Percentiles rank a stretch among this genome's conserved stretches.
phyloP scores from a whole-genome alignment of 2,888 invertebrate genomes.

The Rhagonycha fulva region DNA sequence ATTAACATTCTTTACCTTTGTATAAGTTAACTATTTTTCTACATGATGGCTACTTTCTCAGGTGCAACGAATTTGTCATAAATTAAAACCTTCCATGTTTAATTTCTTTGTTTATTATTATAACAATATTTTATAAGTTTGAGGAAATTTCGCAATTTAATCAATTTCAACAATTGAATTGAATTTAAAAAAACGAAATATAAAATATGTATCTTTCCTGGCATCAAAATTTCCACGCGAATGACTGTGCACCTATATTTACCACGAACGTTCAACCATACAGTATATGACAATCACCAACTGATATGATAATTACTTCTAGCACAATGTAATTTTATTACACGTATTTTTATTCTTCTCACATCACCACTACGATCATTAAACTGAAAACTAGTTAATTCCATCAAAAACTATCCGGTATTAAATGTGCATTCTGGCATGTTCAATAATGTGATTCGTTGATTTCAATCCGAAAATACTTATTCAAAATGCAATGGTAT shows the following conservation, averaged over 20 bases:
- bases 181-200: constrained; percentile 17
- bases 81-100: not conserved
- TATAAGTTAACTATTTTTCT: not conserved
- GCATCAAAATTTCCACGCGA: constrained; percentile 32
- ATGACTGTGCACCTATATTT: constrained; percentile 27
- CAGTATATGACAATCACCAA: constrained; percentile 25
- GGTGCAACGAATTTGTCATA: not conserved
- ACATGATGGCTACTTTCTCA: not conserved
- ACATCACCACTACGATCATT: constrained; percentile 3
- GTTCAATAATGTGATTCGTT: too few species aligned
- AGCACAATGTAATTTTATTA: constrained; percentile 24
- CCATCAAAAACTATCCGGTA: not conserved
- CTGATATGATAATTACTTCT: constrained; percentile 30
- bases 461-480: not conserved
- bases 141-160: constrained; percentile 1
- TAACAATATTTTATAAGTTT: not conserved
- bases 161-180: constrained; percentile 14
- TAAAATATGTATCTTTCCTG: constrained; percentile 30
- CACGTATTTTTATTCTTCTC: constrained; percentile 22
- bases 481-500: not conserved
- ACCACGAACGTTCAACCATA: constrained; percentile 27
- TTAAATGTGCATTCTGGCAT: not conserved
- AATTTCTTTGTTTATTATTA: not conserved
- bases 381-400: not conserved
- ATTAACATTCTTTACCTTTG: not conserved